A percentile compares a stretch with the other conserved stretches of the same genome.
These are phyloP conservation scores for Mustela lutreola DNA, from an alignment of 2,113 vertebrate species.

Conservation along the genomic window DNA sequence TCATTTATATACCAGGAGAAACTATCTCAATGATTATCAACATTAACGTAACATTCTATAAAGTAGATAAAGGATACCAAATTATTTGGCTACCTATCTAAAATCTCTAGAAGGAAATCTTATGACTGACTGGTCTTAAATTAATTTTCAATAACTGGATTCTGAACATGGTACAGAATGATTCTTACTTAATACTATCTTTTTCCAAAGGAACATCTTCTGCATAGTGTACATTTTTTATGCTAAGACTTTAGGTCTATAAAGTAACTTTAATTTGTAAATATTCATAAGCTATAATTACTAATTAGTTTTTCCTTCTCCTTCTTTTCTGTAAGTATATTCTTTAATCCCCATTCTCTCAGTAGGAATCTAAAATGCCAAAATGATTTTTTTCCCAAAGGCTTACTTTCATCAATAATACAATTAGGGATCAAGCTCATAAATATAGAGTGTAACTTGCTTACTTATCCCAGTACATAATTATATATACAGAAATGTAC, in stretches of 20 bases:
- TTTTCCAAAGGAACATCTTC: not conserved
- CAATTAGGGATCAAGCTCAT: conserved; percentile 41
- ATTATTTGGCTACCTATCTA: conserved; percentile 34
- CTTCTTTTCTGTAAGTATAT: conserved; percentile 21
- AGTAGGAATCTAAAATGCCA: conserved; percentile 53
- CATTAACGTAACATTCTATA: not conserved
- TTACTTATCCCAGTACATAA: not conserved
- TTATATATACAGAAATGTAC: not conserved
- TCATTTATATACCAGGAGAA: conserved; percentile 50
- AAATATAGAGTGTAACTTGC: not conserved
- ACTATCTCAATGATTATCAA: conserved; percentile 29
- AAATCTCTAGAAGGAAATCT: conserved; percentile 49
- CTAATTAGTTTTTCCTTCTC: conserved; percentile 47
- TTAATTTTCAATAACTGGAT: conserved; percentile 54
- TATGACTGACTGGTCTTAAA: not conserved
- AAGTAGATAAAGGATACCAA: conserved; percentile 7
- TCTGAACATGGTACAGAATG: not conserved
- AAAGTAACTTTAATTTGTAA: conserved; percentile 69
- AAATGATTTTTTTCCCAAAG: conserved; percentile 33
- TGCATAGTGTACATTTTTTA: conserved; percentile 30
- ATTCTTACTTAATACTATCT: not conserved
- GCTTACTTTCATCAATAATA: conserved; percentile 68
- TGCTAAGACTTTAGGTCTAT: not conserved
- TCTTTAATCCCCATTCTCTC: conserved; percentile 58
- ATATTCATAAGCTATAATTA: conserved; percentile 56